Evolutionary conservation across 2,888 invertebrate genomes (phyloP), one percentile per base, ranked within the genome.

Genomic region (Mythimna ferrago): DNA sequence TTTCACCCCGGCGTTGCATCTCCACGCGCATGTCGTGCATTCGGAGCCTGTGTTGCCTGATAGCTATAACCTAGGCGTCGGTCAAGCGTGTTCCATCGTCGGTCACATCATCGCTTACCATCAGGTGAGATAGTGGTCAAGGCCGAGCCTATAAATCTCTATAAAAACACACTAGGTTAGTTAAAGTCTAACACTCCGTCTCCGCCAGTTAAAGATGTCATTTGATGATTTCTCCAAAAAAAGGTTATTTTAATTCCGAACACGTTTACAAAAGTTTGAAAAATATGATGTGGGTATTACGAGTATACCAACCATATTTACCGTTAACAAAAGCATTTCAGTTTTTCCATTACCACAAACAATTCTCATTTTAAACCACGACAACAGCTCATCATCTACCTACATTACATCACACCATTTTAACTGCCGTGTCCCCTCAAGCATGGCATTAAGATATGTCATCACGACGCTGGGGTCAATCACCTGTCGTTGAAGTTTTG

Each of bases 401-500:
- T 2, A 61, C 21, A 32, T 71, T 74, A 65, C 63, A 73, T 65
- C 65, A 82, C 26, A 65, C 57, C 44, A 56, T 64, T 56, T 41
- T 60, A 71, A 66, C 81, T 69, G 74, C 61, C 61, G 68, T 75
- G 58, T 63, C 41, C 63, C 71, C 56, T 78, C 58, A 54, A 71
- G 63, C 66, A 76, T 62, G 41, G 56, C 66, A 83, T 81, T 75
- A 83, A 79, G 77, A 76, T 84, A 82, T 57, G 66, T 66, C 81
- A 57, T 65, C 81, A 75, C 77, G 81, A 70, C 65, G 62, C 38
- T 56, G 64, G 65, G 82, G 81, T 85, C 84, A 84, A 51, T 87
- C 75, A 86, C 87, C 82, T 76, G 76, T 79, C 78, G 71, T 82
- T 81, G 76, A 64, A 53, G 21, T 7, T 78, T 60, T 60, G 38